Percentiles rank a stretch among this genome's conserved stretches.
These are phyloP conservation scores for Drosophila pseudoobscura DNA, from an alignment of 1,140 invertebrate genomes.

Conservation along the genomic window DNA sequence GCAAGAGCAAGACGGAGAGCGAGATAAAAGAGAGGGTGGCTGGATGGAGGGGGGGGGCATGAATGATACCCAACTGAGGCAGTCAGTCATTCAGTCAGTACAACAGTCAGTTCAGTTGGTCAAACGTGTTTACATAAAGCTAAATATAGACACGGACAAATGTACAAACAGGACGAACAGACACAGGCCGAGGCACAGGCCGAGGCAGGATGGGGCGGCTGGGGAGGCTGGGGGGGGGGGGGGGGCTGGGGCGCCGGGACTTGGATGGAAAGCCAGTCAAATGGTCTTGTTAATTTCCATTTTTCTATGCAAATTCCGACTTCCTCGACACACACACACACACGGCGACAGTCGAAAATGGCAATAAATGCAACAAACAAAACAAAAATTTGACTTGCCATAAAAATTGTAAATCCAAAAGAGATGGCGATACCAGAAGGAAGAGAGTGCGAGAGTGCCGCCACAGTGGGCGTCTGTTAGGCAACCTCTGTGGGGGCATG, in stretches of 20 bases:
- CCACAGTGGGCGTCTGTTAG: conserved; percentile 73
- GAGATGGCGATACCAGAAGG: conserved; percentile 31
- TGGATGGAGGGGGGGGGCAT: neutral
- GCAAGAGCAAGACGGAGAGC: conserved; percentile 4
- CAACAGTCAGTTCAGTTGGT: conserved; percentile 76
- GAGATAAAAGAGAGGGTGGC: neutral
- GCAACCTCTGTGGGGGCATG: conserved; percentile 63
- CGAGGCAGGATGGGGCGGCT: neutral
- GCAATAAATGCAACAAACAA: conserved; percentile 58
- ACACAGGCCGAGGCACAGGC: neutral
- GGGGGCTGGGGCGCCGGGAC: conserved; percentile 3
- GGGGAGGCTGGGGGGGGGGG: neutral
- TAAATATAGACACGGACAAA: conserved; percentile 71
- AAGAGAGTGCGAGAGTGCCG: conserved; percentile 3
- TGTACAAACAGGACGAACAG: conserved; percentile 62
- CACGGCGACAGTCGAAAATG: conserved; percentile 48
- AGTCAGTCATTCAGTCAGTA: conserved; percentile 79
- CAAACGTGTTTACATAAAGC: conserved; percentile 72
- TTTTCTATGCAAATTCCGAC: conserved; percentile 82
- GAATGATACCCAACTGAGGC: conserved; percentile 57
- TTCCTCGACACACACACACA: conserved; percentile 69
- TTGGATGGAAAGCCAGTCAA: conserved; percentile 71
- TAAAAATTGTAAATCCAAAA: conserved; percentile 78
- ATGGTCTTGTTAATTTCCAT: conserved; percentile 83
- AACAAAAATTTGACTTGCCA: conserved; percentile 78